A percentile compares a stretch with the other conserved stretches of the same genome.
These are phyloP conservation scores for Strigamia transsilvanica DNA, from an alignment of 2,888 invertebrate species.

Conservation along the genomic window DNA sequence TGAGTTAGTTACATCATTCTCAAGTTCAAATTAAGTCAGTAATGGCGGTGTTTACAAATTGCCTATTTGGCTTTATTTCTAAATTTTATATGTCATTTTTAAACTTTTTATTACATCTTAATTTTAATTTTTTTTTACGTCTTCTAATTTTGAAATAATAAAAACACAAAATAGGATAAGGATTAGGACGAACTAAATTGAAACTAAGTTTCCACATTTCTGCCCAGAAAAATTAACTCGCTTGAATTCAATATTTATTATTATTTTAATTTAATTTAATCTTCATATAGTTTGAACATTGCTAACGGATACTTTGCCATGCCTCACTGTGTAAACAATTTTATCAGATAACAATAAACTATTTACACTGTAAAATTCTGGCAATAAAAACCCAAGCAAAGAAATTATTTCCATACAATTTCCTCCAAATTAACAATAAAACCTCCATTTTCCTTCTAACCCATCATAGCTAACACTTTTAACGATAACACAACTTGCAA, in stretches of 20 bases:
- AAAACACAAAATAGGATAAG: too few relatives aligned
- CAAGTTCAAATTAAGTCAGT: constrained; percentile 21
- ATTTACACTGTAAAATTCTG: background rate
- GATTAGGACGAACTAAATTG: too few relatives aligned
- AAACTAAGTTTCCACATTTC: too few relatives aligned
- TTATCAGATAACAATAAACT: background rate
- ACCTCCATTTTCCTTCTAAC: too few relatives aligned
- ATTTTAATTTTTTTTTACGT: background rate
- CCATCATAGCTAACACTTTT: too few relatives aligned
- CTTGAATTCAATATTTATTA: too few relatives aligned
- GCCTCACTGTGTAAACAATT: background rate
- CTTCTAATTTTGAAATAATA: too few relatives aligned
- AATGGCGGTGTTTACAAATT: constrained; percentile 7
- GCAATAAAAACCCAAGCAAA: background rate
- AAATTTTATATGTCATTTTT: constrained; percentile 9
- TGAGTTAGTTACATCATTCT: background rate
- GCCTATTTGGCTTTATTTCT: constrained; percentile 18
- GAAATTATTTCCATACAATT: background rate
- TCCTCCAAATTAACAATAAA: background rate
- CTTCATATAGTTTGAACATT: background rate
- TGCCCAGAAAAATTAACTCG: too few relatives aligned
- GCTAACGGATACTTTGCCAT: background rate
- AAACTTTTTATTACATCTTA: background rate
- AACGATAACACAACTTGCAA: too few relatives aligned
- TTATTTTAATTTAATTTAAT: too few relatives aligned